Evolutionary conservation across 2,113 vertebrate genomes (phyloP).

Genomic region (Anser brachyrhynchus): DNA sequence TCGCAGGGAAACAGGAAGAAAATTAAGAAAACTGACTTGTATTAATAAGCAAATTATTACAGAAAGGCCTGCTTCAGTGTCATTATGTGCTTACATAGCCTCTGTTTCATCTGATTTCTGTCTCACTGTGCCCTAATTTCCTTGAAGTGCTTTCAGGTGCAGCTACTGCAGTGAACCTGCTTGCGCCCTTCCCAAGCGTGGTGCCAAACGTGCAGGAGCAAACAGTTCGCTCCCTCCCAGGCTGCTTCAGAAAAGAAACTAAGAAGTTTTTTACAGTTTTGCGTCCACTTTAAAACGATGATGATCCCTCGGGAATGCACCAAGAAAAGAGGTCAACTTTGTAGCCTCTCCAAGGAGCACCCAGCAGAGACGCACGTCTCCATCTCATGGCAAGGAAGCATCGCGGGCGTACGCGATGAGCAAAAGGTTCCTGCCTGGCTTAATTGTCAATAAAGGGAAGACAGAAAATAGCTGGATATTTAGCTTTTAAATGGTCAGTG

Average conservation of each 20-base stretch:
- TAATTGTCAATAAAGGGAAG: not conserved
- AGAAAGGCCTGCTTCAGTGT: not conserved
- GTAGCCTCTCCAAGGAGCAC: not conserved
- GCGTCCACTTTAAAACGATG: not conserved
- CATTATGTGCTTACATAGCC: not conserved
- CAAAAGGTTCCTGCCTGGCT: not conserved
- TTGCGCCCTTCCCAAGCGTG: accelerated
- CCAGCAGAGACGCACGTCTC: not conserved
- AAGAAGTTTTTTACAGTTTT: not conserved
- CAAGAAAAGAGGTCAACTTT: not conserved
- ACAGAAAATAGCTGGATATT: not conserved
- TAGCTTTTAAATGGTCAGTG: not conserved
- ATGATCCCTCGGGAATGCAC: accelerated
- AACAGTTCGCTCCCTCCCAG: not conserved
- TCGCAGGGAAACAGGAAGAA: not conserved
- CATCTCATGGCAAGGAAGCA: not conserved
- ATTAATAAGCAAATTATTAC: not conserved
- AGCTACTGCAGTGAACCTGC: not conserved
- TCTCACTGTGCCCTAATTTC: not conserved
- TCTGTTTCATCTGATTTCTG: not conserved
- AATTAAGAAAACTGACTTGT: not conserved
- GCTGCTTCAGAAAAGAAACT: not conserved
- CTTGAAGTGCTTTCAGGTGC: not conserved
- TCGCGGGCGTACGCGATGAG: not conserved
- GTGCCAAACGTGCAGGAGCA: accelerated